Conservation (phyloP, 2,113 vertebrate species). For the Corythaixoides concolor region DNA sequence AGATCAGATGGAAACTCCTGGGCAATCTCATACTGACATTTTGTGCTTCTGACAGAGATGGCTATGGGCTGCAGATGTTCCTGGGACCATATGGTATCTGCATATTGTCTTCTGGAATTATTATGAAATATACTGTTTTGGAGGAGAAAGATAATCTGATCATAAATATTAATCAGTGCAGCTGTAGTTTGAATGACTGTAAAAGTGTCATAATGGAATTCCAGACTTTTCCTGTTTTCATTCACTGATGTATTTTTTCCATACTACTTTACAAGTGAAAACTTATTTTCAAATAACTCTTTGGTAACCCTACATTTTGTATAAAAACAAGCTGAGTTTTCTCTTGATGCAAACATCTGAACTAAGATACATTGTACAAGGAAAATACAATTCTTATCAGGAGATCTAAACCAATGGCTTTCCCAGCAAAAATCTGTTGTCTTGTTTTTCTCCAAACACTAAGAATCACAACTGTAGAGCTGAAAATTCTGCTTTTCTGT, state of each 20-base stretch:
- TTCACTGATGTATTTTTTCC: background rate
- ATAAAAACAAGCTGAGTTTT: background rate
- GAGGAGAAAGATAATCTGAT: background rate
- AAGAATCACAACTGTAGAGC: background rate
- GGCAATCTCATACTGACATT: constrained; percentile 9
- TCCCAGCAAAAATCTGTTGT: background rate
- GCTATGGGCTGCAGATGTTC: constrained; percentile 52
- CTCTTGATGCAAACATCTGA: background rate
- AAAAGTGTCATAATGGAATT: constrained; percentile 2
- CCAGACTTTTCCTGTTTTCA: background rate
- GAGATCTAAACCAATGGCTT: background rate
- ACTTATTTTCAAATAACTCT: background rate
- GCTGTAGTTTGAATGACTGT: background rate
- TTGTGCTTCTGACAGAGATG: constrained; percentile 4
- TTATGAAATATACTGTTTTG: background rate
- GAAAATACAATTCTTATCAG: background rate
- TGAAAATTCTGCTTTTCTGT: background rate
- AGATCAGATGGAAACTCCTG: constrained; percentile 40
- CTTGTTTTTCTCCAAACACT: background rate
- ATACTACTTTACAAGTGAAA: background rate
- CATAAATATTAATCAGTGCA: constrained; percentile 28
- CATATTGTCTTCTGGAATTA: constrained; percentile 41
- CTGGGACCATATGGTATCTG: constrained; percentile 36
- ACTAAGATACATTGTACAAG: background rate
- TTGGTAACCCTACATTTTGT: background rate